phyloP scores from a whole-genome alignment of 37 sponge, comb jelly and placozoan genomes.

The Cladorhizidae sp. region DNA sequence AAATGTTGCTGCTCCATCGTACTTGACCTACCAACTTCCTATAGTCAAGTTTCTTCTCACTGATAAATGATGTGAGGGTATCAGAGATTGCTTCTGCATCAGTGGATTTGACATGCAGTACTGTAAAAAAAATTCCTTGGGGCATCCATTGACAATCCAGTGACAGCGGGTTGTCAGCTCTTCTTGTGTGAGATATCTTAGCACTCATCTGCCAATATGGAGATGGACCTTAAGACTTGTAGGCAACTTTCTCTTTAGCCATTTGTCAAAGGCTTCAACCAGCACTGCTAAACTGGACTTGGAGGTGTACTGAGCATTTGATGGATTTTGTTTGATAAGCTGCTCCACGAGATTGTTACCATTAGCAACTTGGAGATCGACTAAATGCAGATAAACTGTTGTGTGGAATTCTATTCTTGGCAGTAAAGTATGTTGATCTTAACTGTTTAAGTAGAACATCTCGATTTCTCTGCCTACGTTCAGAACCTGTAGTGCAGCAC shows the following conservation, averaged over 20 bases:
- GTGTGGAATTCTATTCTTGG: too few species aligned
- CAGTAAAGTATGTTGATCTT: slow-evolving; percentile 35
- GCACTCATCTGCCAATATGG: slow-evolving; percentile 43
- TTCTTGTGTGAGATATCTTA: slow-evolving; percentile 25
- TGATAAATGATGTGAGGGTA: slow-evolving; percentile 30
- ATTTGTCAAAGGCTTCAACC: neutral
- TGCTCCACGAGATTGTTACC: slow-evolving; percentile 3
- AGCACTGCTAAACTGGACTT: neutral
- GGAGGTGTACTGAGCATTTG: slow-evolving; percentile 32
- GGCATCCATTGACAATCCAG: too few species aligned
- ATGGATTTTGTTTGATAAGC: slow-evolving; percentile 11
- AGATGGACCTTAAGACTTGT: neutral
- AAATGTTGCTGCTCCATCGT: slow-evolving; percentile 61
- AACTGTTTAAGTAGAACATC: neutral
- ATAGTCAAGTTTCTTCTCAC: slow-evolving; percentile 41
- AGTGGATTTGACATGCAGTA: too few species aligned
- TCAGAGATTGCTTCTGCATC: slow-evolving; percentile 44
- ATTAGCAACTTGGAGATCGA: slow-evolving; percentile 39
- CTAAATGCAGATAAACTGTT: slow-evolving; percentile 31
- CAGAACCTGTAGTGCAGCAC: neutral
- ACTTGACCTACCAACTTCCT: slow-evolving; percentile 51
- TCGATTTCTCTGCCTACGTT: slow-evolving; percentile 12
- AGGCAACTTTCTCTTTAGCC: slow-evolving; percentile 4
- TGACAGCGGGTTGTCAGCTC: slow-evolving; percentile 32
- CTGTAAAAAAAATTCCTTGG: too few species aligned